Base-by-base conservation (phyloP, 2,888 invertebrate genomes). In the Drosophila robusta region DNA sequence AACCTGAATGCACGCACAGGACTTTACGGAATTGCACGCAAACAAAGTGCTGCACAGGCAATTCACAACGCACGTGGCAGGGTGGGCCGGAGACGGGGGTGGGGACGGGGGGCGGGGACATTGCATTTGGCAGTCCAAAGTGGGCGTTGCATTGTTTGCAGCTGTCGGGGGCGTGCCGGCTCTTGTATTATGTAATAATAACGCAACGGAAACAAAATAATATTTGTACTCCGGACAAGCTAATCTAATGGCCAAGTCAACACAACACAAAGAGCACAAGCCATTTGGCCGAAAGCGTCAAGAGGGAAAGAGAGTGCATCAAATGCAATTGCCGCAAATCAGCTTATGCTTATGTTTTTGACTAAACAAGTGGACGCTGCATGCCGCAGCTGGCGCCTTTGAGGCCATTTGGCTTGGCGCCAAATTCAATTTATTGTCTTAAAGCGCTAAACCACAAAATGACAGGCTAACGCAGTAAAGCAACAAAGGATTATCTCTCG, bases 1-100 rank as follows among this genome's bases (percentile, higher is more conserved):
- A 89, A 89, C 80, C 84, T 70, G 87, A 90, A 72, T 89, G 90
- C 89, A 89, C 89, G 89, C 85, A 87, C 89, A 87, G 89, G 89
- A 86, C 80, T 86, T 85, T 87, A 62, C 54, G 86, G 73, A 85
- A 85, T 87, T 89, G 89, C 89, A 89, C 69, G 84, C 83, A 83
- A 83, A 88, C 83, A 88, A 83, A 88, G 61, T 79, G 87, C 44
- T 16, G 62, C 68, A 62, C 67, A 61, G 22, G 41, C 57, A 16
- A 32, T n/a, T n/a, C n/a, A n/a, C n/a, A n/a, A 47, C 42, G 74
- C 74, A 72, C 68, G 62, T 63, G 81, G 38, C 29, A 44, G 58
- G 16, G 32, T 16, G 45, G 12, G 26, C n/a, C 34, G 4, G 16
- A 3, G 16, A 11, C 4, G n/a, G 18, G n/a, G 12, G 12, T 1